These are phyloP conservation scores for Entosphenus tridentatus DNA, from an alignment of 2,113 vertebrate species.

Conservation along the genomic window DNA sequence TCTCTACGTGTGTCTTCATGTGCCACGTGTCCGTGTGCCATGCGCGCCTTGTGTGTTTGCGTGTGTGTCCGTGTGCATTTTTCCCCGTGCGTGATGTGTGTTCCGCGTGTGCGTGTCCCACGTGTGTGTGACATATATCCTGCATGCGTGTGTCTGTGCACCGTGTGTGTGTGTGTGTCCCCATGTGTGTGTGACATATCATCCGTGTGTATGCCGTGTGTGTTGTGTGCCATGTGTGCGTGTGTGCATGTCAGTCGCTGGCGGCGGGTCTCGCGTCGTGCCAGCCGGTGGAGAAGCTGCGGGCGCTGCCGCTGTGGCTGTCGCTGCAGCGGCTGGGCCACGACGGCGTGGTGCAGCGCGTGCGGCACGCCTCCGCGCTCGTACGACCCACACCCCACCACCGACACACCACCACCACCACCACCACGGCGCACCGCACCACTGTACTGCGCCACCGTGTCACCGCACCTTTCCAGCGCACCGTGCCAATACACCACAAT, in stretches of 20 bases:
- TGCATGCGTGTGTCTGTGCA: too few species aligned
- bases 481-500: neutral
- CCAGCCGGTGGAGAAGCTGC: slow-evolving; percentile 60
- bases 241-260: slow-evolving; percentile 29
- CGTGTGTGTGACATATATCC: too few species aligned
- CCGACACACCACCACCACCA: neutral
- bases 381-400: slow-evolving; percentile 25
- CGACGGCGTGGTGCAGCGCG: slow-evolving; percentile 55
- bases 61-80: too few species aligned
- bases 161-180: too few species aligned
- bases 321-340: slow-evolving; percentile 78
- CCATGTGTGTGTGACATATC: too few species aligned
- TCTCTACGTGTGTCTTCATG: too few species aligned
- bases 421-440: neutral
- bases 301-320: slow-evolving; percentile 72
- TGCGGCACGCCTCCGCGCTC: slow-evolving; percentile 45
- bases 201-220: too few species aligned
- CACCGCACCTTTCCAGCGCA: neutral
- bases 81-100: too few species aligned
- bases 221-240: too few species aligned
- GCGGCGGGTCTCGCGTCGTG: slow-evolving; percentile 68
- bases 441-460: neutral
- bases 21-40: too few species aligned
- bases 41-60: too few species aligned
- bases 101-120: too few species aligned